Percentiles rank a stretch among this genome's conserved stretches.
Conservation (phyloP, 2,888 invertebrate genomes). For the Phorcus lineatus region DNA sequence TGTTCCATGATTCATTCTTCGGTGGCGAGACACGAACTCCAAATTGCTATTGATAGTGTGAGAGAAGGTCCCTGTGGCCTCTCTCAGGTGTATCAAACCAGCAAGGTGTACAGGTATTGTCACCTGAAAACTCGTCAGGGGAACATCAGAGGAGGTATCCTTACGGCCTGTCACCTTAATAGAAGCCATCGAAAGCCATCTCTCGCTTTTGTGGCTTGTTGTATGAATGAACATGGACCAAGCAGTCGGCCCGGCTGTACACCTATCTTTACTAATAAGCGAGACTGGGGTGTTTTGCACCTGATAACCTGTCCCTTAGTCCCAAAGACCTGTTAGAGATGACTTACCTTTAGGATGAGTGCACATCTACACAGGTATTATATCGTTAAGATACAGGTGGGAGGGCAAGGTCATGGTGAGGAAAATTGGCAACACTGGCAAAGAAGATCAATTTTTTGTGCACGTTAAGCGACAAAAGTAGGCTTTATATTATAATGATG, state of each 20-base stretch:
- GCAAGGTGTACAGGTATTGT: constrained; percentile 1
- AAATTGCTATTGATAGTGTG: background rate
- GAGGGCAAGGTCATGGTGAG: background rate
- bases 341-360: constrained; percentile 7
- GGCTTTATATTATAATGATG: constrained; percentile 1
- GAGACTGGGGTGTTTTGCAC: background rate
- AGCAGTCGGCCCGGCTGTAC: background rate
- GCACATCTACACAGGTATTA: constrained; percentile 16
- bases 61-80: background rate
- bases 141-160: background rate
- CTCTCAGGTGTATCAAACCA: constrained; percentile 2
- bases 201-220: too few species aligned
- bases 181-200: too few species aligned
- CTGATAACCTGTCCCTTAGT: background rate
- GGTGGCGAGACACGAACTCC: too few species aligned
- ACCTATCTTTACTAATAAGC: constrained; percentile 18
- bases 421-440: constrained; percentile 13
- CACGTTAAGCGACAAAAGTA: constrained; percentile 17
- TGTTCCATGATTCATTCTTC: too few species aligned
- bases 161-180: too few species aligned
- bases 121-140: background rate
- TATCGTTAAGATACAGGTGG: constrained; percentile 16
- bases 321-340: background rate
- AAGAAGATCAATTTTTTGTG: constrained; percentile 20
- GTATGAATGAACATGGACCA: too few species aligned